phyloP scores from a whole-genome alignment of 2,113 vertebrate genomes.

The Mormoops blainvillei region DNA sequence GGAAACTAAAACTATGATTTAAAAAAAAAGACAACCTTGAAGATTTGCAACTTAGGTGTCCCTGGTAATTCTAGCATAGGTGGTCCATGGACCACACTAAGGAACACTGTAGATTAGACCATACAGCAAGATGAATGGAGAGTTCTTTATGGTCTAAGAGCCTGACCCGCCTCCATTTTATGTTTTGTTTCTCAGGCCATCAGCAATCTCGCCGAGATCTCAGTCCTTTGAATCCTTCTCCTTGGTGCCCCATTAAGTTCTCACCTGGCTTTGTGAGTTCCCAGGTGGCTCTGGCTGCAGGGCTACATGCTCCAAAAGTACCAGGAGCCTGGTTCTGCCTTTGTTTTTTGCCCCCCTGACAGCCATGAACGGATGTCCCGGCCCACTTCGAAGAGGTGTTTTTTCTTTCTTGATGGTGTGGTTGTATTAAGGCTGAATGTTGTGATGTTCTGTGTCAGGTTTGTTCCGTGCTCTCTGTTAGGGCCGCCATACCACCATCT shows the following conservation, averaged over 20 bases:
- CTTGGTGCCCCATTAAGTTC: neutral
- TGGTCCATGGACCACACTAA: neutral
- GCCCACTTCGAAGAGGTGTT: neutral
- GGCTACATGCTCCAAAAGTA: neutral
- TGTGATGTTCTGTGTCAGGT: neutral
- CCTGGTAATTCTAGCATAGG: neutral
- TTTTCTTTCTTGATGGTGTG: neutral
- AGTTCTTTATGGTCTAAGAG: neutral
- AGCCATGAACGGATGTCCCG: rapidly evolving
- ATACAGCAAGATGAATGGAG: neutral
- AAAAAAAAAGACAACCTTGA: neutral
- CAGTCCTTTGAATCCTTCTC: neutral
- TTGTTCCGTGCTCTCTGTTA: neutral
- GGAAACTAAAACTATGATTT: neutral
- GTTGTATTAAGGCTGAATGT: neutral
- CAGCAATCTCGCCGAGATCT: neutral
- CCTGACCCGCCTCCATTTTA: neutral
- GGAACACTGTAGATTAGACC: neutral
- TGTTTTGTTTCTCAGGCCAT: neutral
- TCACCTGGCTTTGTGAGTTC: neutral
- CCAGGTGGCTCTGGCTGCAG: neutral
- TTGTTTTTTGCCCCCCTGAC: neutral
- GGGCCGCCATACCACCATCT: neutral
- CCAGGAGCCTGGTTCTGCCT: neutral
- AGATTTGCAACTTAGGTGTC: neutral